These are phyloP conservation scores for Microcebus lehilahytsara DNA, from an alignment of 2,113 vertebrate genomes.

Conservation along the genomic window DNA sequence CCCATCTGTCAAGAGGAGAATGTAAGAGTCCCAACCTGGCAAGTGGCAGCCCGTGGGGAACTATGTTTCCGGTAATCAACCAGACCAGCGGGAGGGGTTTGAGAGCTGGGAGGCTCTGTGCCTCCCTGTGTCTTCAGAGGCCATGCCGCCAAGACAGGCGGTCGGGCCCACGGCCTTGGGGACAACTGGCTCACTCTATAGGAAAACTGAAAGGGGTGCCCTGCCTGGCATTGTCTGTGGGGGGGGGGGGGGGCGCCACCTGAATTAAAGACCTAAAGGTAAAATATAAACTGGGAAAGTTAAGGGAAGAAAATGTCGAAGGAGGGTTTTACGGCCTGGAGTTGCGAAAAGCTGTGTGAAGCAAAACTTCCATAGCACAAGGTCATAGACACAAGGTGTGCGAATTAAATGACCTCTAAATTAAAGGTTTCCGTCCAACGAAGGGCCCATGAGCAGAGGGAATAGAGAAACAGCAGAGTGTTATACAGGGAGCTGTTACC, in stretches of 20 bases:
- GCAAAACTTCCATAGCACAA: background rate
- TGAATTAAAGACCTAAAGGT: background rate
- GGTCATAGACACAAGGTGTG: background rate
- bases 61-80: background rate
- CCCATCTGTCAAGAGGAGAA: background rate
- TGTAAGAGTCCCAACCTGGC: background rate
- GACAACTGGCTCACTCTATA: background rate
- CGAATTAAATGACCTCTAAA: background rate
- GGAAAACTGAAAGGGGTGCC: background rate
- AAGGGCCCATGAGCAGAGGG: background rate
- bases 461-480: background rate
- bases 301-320: background rate
- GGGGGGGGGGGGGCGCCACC: too few species aligned
- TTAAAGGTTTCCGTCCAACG: background rate
- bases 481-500: background rate
- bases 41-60: background rate
- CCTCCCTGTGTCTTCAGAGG: background rate
- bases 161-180: fast-evolving
- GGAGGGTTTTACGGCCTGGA: background rate
- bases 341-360: background rate
- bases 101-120: too few species aligned
- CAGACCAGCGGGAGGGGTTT: background rate
- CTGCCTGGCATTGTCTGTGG: background rate
- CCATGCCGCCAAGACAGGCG: background rate
- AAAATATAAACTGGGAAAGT: background rate